Percentiles rank a stretch among this genome's conserved stretches.
Conservation (phyloP, 53 echinoderm and acorn worm genomes). For the Luidia sarsii region DNA sequence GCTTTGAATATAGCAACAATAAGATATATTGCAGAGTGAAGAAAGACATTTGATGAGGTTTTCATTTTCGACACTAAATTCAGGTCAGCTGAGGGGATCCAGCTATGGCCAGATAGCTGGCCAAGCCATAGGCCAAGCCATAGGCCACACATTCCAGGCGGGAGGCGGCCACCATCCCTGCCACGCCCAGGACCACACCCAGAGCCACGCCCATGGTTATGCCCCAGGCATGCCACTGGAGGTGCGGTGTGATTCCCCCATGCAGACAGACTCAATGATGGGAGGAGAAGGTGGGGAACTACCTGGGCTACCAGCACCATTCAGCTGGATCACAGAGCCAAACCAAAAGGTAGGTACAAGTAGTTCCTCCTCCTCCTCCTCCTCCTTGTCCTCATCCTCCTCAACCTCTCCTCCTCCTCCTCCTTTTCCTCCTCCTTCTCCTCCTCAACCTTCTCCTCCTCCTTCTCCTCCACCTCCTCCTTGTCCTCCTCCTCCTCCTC, state of each 20-base stretch:
- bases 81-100: no score
- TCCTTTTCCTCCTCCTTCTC: not conserved
- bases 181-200: slow-evolving; percentile 27
- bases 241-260: slow-evolving; percentile 67
- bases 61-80: no score
- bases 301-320: slow-evolving; percentile 8
- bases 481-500: not conserved
- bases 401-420: not conserved
- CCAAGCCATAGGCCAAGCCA: not conserved
- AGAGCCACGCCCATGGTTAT: not conserved
- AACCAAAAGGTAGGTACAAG: slow-evolving; percentile 39
- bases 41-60: no score
- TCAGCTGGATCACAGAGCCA: slow-evolving; percentile 44
- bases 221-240: no score
- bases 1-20: no score
- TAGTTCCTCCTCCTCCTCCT: no score
- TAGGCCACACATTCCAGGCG: slow-evolving; percentile 36
- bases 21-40: no score
- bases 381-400: no score
- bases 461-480: no score
- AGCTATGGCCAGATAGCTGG: slow-evolving; percentile 5
- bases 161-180: not conserved
- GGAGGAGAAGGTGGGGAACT: not conserved
- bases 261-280: slow-evolving; percentile 65
- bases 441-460: no score